These are phyloP conservation scores for Aethina tumida DNA, from an alignment of 1,140 invertebrate genomes.

Conservation along the genomic window DNA sequence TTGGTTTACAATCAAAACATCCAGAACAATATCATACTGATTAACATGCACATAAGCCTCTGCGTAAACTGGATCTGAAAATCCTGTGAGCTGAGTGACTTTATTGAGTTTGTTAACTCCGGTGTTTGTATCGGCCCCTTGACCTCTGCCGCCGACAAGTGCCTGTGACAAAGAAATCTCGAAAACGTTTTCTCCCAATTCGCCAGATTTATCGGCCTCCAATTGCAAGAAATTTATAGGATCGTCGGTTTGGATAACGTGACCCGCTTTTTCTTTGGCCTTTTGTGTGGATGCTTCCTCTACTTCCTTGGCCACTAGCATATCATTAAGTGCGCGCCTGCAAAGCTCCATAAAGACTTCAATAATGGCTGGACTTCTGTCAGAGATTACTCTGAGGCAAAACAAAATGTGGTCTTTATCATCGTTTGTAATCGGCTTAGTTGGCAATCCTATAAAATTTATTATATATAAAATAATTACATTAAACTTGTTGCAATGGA, in stretches of 20 bases:
- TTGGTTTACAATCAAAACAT: constrained; percentile 96
- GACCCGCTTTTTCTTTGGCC: constrained; percentile 61
- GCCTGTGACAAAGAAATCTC: constrained; percentile 91
- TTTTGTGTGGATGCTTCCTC: constrained; percentile 47
- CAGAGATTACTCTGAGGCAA: constrained; percentile 71
- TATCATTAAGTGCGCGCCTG: constrained; percentile 69
- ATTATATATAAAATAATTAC: constrained; percentile 4
- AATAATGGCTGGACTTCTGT: constrained; percentile 56
- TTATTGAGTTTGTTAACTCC: constrained; percentile 63
- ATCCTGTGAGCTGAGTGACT: constrained; percentile 98
- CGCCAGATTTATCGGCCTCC: constrained; percentile 56
- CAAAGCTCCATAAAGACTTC: constrained; percentile 73
- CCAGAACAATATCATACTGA: constrained; percentile 97
- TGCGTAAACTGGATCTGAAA: constrained; percentile 98
- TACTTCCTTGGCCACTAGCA: constrained; percentile 76
- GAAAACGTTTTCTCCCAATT: constrained; percentile 86
- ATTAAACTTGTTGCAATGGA: not conserved
- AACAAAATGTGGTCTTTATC: constrained; percentile 85
- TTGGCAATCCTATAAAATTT: constrained; percentile 47
- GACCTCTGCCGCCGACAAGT: constrained; percentile 51
- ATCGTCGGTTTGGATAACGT: constrained; percentile 74
- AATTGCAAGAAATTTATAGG: constrained; percentile 81
- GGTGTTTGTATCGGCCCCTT: constrained; percentile 37
- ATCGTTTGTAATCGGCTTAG: constrained; percentile 85
- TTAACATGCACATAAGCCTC: constrained; percentile 99